Evolutionary conservation across 2,797 vertebrate species (phyloP).

Genomic region (Sebastes baramenuke): DNA sequence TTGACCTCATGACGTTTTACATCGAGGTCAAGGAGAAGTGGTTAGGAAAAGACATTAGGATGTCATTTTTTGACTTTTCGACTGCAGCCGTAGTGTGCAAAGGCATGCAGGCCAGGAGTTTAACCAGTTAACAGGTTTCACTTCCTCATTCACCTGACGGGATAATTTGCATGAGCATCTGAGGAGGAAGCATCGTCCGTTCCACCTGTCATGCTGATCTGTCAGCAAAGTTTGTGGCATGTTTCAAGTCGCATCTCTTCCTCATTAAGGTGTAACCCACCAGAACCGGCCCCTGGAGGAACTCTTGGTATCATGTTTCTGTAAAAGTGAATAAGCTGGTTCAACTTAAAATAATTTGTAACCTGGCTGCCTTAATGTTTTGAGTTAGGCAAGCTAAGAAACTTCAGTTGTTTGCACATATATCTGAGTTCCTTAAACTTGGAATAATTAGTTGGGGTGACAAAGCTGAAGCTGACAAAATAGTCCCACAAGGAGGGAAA

Average conservation of each 20-base stretch:
- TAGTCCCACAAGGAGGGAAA: not conserved
- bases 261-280: constrained; percentile 17
- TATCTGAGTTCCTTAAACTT: not conserved
- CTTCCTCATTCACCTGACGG: constrained; percentile 65
- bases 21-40: no score
- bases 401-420: not conserved
- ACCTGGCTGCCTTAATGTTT: no score
- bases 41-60: no score
- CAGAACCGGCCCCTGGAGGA: not conserved
- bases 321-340: not conserved
- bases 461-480: not conserved
- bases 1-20: no score
- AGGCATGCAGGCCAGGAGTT: constrained; percentile 14
- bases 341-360: no score
- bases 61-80: fast-evolving
- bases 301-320: not conserved
- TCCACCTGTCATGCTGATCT: constrained; percentile 32
- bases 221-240: not conserved
- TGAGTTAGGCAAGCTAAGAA: not conserved
- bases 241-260: constrained; percentile 17
- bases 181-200: constrained; percentile 43
- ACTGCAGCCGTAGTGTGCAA: constrained; percentile 11
- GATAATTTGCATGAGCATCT: constrained; percentile 64
- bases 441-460: not conserved
- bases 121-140: constrained; percentile 43